Evolutionary conservation across 2,797 vertebrate genomes (phyloP).

Genomic region (Gouania willdenowi): DNA sequence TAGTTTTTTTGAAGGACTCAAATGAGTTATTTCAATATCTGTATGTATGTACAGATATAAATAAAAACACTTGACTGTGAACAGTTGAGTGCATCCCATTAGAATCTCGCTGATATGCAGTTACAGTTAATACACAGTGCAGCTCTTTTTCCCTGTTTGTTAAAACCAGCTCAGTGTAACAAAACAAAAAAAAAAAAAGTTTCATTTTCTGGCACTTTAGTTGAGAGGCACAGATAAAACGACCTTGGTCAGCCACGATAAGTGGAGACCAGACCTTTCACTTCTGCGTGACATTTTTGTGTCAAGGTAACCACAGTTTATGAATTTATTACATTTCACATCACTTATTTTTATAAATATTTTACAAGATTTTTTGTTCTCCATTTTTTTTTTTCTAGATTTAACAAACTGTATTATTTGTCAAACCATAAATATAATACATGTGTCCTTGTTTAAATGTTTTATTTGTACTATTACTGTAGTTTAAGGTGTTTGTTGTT

Average conservation of each 20-base stretch:
- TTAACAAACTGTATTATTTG: too few species aligned
- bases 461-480: too few species aligned
- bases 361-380: neutral
- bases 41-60: too few species aligned
- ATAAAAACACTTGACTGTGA: conserved; percentile 1
- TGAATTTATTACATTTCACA: neutral
- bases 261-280: conserved; percentile 9
- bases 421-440: too few species aligned
- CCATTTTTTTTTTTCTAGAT: too few species aligned
- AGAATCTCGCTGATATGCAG: neutral
- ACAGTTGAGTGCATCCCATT: neutral
- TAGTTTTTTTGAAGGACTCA: too few species aligned
- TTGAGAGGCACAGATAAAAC: conserved; percentile 57
- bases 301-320: too few species aligned
- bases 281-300: conserved; percentile 12
- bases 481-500: too few species aligned
- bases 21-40: too few species aligned
- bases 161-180: conserved; percentile 18
- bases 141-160: neutral
- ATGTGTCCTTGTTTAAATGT: too few species aligned
- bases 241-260: conserved; percentile 45
- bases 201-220: conserved; percentile 50
- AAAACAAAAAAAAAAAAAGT: conserved; percentile 23
- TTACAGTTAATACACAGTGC: conserved; percentile 8
- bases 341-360: neutral